Evolutionary conservation across 2,888 invertebrate genomes (phyloP), one percentile per base, ranked within the genome.

Genomic region (Polyploca ridens): DNA sequence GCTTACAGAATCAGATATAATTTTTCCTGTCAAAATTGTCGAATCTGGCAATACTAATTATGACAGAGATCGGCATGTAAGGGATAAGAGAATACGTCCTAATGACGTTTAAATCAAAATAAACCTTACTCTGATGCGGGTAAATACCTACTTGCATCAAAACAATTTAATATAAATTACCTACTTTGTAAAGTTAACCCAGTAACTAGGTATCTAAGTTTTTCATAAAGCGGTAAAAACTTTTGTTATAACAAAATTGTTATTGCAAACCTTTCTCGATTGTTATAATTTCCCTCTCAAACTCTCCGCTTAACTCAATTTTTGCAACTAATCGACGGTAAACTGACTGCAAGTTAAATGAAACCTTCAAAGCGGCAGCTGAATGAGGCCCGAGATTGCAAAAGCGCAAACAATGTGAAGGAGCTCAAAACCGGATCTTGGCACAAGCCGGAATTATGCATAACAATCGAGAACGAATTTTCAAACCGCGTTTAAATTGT

Each of bases 401-500:
- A 54, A 54, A 54, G 54, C 19, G 54, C 54, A 54, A 49, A 49
- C 54, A 54, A 54, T 54, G 54, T 10, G 54, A 61, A 44, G 41
- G 41, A 61, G 44, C 41, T 19, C 19, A 19, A 41, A 41, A 61
- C 61, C 61, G 61, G 61, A 61, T 61, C 61, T 61, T 44, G 61
- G 19, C 61, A n/a, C 61, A 41, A 41, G 41, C 5, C 46, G 46
- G 46, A 19, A 11, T 61, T 38, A 5, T 44, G 10, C 19, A 38
- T 6, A 60, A 44, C 27, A 61, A 61, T 41, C 19, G 19, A 19
- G 19, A 4, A 1, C 19, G n/a, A 3, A 49, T 14, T 49, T 13
- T 44, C 49, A 49, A n/a, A 16, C n/a, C 16, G 46, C 46, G 5
- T 16, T 16, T 16, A 54, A 19, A n/a, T 54, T 54, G 54, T 54